phyloP scores from a whole-genome alignment of 2,113 vertebrate genomes.

The Circaetus gallicus region DNA sequence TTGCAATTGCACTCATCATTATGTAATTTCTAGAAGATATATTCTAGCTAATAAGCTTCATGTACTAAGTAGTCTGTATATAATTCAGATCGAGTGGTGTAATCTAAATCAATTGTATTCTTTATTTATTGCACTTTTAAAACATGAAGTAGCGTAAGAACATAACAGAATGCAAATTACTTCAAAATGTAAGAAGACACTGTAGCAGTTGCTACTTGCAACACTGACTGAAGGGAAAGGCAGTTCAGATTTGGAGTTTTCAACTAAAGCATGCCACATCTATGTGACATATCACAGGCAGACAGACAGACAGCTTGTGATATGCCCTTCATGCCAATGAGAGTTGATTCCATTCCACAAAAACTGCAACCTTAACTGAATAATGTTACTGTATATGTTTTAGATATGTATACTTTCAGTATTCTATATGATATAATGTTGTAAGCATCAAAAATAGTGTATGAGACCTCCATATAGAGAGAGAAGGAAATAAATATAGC shows the following conservation, averaged over 20 bases:
- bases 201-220: background rate
- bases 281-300: background rate
- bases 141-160: background rate
- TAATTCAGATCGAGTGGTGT: slow-evolving; percentile 11
- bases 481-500: background rate
- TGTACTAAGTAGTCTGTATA: background rate
- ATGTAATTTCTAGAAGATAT: slow-evolving; percentile 11
- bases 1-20: background rate
- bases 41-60: slow-evolving; percentile 6
- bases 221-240: background rate
- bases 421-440: background rate
- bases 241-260: background rate
- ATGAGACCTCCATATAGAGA: background rate
- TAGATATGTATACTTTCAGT: background rate
- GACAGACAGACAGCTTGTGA: background rate
- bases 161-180: background rate
- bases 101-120: slow-evolving; percentile 51
- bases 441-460: background rate
- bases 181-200: background rate
- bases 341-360: background rate
- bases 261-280: background rate
- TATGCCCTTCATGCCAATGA: background rate
- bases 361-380: background rate
- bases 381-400: background rate
- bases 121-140: slow-evolving; percentile 36